Base-by-base conservation (phyloP, 1,140 invertebrate genomes). In the Ceratosolen fusciceps region DNA sequence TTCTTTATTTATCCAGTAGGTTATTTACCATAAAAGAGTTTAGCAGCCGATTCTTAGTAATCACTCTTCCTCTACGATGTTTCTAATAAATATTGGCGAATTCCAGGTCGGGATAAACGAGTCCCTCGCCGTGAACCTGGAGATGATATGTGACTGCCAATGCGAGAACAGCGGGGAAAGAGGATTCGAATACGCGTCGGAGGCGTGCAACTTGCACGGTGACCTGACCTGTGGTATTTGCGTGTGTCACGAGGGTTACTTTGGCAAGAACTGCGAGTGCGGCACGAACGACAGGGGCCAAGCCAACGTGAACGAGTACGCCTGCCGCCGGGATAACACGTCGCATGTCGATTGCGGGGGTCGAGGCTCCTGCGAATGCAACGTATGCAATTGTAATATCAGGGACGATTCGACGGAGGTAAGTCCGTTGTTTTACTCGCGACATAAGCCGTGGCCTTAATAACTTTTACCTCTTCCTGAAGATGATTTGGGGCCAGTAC, bases 81-180 rank as follows among this genome's bases (percentile, higher is more conserved):
- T 47, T 9, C 16, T 9, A 47, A 9, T 9, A 47, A 47, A 16
- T 16, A 47, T 47, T n/a, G n/a, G n/a, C 2, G 1, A 47, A 54
- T 71, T 71, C n/a, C 56, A 90, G 89, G 88, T 98, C 31, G 97
- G 97, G 81, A 94, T 98, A 56, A 95, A 96, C 79, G 98, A 99
- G 88, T 94, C 93, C 85, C 90, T 99, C 8, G 92, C 92, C 8
- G 93, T 99, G 1, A 94, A 97, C 83, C 87, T 99, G 77, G 94
- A 97, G 85, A 95, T 98, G 92, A 89, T 97, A 1, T 99, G 97
- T 85, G 94, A 96, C 82, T 99, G 97, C 85, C 94, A 94, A 31
- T 99, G 97, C 89, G 96, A 97, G 86, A 91, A 92, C 79, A 88
- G 89, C 0, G 92, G 92, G 65, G 91, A 93, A 80, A 84, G 84